These are phyloP conservation scores for Ladona fulva DNA, from an alignment of 1,140 invertebrate species.

Conservation along the genomic window DNA sequence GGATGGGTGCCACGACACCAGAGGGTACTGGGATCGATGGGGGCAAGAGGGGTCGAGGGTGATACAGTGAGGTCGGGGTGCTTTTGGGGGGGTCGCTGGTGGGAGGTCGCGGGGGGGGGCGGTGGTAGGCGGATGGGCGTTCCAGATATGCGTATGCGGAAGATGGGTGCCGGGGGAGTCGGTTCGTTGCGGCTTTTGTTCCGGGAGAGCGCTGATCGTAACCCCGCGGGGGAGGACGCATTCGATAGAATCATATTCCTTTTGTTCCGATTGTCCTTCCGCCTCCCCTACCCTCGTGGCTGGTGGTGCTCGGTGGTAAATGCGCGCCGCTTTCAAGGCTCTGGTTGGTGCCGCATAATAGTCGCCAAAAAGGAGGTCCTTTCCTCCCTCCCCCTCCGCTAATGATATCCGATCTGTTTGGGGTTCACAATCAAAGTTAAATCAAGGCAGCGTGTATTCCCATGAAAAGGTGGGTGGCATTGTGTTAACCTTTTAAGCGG, in stretches of 20 bases:
- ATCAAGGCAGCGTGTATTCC: neutral
- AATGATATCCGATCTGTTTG: constrained; percentile 2
- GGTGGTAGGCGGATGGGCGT: neutral
- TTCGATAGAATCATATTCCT: constrained; percentile 2
- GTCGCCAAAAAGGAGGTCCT: neutral
- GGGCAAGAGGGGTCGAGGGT: neutral
- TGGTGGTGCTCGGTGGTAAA: neutral
- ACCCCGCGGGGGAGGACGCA: neutral
- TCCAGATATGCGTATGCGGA: neutral
- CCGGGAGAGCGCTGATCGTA: neutral
- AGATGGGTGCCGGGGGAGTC: neutral
- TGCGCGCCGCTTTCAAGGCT: neutral
- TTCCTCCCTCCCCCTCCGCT: neutral
- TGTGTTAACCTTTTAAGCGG: neutral
- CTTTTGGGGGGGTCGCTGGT: too few species aligned
- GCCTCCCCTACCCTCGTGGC: neutral
- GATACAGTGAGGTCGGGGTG: too few species aligned
- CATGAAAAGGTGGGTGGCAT: neutral
- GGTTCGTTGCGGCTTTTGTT: neutral
- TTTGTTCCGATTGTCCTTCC: neutral
- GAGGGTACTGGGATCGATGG: neutral
- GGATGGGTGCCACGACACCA: neutral
- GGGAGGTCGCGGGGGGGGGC: too few species aligned
- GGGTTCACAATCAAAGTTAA: constrained; percentile 9
- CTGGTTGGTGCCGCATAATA: neutral